A percentile compares a stretch with the other conserved stretches of the same genome.
These are phyloP conservation scores for Drosophila merina DNA, from an alignment of 2,888 invertebrate species.

Conservation along the genomic window DNA sequence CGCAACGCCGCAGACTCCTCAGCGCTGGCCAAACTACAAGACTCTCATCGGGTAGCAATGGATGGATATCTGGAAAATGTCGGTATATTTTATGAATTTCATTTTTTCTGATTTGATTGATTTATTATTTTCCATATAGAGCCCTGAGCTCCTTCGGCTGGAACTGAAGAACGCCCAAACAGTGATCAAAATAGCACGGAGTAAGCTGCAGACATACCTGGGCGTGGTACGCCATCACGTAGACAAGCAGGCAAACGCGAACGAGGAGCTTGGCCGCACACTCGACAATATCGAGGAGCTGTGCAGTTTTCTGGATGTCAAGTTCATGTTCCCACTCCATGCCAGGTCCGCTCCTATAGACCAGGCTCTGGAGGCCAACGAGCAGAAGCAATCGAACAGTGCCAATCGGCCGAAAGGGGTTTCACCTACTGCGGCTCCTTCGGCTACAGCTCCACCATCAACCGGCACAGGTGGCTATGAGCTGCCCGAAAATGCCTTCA, in stretches of 20 bases:
- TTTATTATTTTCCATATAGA: constrained; percentile 66
- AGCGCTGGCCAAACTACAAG: constrained; percentile 71
- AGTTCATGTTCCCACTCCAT: constrained; percentile 79
- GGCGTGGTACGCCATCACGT: constrained; percentile 82
- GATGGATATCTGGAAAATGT: constrained; percentile 84
- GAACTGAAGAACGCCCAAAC: constrained; percentile 84
- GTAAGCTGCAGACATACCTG: constrained; percentile 84
- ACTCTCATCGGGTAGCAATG: constrained; percentile 79
- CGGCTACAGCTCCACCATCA: background rate
- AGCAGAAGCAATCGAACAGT: constrained; percentile 68
- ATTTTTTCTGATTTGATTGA: background rate
- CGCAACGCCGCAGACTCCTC: constrained; percentile 78
- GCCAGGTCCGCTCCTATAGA: constrained; percentile 79
- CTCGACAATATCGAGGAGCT: constrained; percentile 85
- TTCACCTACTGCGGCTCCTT: background rate
- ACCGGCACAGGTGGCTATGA: constrained; percentile 66
- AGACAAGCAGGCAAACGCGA: constrained; percentile 62
- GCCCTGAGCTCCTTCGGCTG: constrained; percentile 83
- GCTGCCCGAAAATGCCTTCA: constrained; percentile 82
- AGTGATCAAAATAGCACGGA: constrained; percentile 83
- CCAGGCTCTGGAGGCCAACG: constrained; percentile 83
- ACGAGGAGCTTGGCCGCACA: constrained; percentile 81
- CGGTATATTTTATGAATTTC: constrained; percentile 23
- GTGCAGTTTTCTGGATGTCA: constrained; percentile 81
- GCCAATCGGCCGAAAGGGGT: background rate